Base-by-base conservation (phyloP, 1,140 invertebrate genomes). In the Bombus soroeensis region DNA sequence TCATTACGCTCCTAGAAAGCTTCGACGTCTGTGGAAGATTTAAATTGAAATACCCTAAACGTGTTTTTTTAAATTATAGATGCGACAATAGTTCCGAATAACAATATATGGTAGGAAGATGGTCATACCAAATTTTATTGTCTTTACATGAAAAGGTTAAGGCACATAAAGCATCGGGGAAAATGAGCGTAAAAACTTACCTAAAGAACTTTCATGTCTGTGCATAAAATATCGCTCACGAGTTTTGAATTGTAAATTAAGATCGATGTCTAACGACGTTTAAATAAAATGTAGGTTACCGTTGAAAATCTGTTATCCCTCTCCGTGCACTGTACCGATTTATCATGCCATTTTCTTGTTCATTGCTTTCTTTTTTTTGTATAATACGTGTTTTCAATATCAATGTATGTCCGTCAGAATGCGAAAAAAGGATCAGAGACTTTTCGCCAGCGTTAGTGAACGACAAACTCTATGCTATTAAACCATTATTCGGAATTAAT, bases 161-260 rank as follows among this genome's bases (percentile, higher is more conserved):
- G 43, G 34, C 39, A 53, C 43, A 83, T 37, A 25, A n/a, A 28
- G 47, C 12, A 53, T 13, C 37, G 43, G 25, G 1, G 32, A 37
- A 64, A 75, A 68, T 53, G 47, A 39, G 22, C 25, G 47, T 76
- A 75, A 88, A 88, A 84, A 32, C 57, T 66, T 53, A 18, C 34
- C 53, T 43, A 62, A 37, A 53, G 66, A 83, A 86, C 64, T 71
- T 84, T 87, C 32, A 80, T 64, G 74, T 57, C 57, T 39, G 62
- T n/a, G 64, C 75, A 88, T 78, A 80, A 88, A 88, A 39, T 70
- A 83, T 80, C 68, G 66, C 57, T 47, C 10, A n/a, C 9, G 34
- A 76, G 77, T 71, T 87, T 87, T 76, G 70, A 87, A 88, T 87
- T 84, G 64, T 87, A 87, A 62, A 87, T 87, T 66, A 41, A 47